A percentile compares a stretch with the other conserved stretches of the same genome.
Evolutionary conservation across 1,140 invertebrate species (phyloP).

Genomic region (Galleria mellonella): DNA sequence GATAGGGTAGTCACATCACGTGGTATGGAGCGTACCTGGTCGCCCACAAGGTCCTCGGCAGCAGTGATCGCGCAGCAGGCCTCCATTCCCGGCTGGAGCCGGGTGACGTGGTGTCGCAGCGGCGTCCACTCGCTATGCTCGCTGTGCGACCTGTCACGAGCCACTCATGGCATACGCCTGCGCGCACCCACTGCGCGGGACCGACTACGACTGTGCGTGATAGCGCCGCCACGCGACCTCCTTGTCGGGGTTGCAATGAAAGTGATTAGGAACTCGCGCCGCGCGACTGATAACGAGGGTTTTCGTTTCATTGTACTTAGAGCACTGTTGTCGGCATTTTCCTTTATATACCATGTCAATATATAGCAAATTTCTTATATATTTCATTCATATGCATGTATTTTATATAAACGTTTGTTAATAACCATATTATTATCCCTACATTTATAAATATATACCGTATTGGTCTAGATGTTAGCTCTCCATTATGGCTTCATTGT

Average conservation of each 20-base stretch:
- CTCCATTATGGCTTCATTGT: too few species aligned
- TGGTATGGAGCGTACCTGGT: constrained; percentile 46
- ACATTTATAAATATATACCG: too few species aligned
- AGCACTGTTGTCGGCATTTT: too few species aligned
- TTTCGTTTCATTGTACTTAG: constrained; percentile 1
- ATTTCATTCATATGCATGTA: too few species aligned
- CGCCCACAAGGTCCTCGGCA: constrained; percentile 61
- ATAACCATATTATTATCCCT: too few species aligned
- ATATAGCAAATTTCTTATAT: too few species aligned
- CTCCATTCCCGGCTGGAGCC: constrained; percentile 57
- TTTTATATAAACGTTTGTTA: too few species aligned
- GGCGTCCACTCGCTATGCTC: constrained; percentile 2
- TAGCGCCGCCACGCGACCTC: constrained; percentile 45
- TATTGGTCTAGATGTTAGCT: too few species aligned
- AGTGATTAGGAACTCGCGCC: constrained; percentile 44
- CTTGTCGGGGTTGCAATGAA: constrained; percentile 63
- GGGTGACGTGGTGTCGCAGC: constrained; percentile 10
- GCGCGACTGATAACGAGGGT: constrained; percentile 61
- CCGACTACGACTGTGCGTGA: constrained; percentile 38
- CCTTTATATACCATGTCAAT: too few species aligned
- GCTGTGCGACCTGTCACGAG: too few species aligned
- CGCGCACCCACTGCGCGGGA: constrained; percentile 51
- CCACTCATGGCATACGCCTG: constrained; percentile 38
- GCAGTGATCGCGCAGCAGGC: constrained; percentile 52
- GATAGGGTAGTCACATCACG: constrained; percentile 1